Conservation (phyloP, 2,113 vertebrate genomes). For the Crotalus helleri region DNA sequence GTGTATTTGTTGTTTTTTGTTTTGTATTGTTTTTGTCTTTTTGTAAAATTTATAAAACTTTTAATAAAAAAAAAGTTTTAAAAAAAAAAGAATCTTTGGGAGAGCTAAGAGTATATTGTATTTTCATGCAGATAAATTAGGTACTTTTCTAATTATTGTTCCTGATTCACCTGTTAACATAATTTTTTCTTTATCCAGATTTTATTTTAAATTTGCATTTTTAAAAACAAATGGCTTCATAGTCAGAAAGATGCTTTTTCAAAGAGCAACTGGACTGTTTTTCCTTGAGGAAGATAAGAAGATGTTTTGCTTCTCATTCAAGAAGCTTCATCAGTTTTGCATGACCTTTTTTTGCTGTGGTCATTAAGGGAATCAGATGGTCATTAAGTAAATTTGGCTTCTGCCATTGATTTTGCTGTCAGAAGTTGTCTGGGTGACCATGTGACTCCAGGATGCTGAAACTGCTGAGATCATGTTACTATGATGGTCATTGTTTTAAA, state of each 20-base stretch:
- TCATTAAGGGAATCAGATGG: no score
- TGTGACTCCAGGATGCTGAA: no score
- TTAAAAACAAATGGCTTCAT: not conserved
- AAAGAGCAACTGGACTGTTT: not conserved
- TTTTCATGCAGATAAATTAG: conserved; percentile 8
- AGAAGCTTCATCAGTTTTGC: no score
- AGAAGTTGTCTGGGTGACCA: no score
- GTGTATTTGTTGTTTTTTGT: no score
- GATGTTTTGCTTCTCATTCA: not conserved
- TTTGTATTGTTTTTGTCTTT: no score
- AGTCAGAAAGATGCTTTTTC: not conserved
- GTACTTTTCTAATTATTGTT: not conserved
- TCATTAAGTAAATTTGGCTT: no score
- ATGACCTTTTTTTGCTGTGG: no score
- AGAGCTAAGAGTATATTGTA: not conserved
- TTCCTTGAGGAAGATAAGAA: not conserved
- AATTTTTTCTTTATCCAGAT: not conserved
- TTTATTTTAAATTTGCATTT: not conserved
- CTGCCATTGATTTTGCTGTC: no score
- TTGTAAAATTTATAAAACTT: no score
- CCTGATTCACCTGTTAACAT: not conserved
- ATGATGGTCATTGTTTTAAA: not conserved
- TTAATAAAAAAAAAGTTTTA: no score
- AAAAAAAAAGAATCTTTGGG: no score
- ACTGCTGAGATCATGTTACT: not conserved